Conservation (phyloP, 1,140 invertebrate genomes). For the Ectropis grisescens region DNA sequence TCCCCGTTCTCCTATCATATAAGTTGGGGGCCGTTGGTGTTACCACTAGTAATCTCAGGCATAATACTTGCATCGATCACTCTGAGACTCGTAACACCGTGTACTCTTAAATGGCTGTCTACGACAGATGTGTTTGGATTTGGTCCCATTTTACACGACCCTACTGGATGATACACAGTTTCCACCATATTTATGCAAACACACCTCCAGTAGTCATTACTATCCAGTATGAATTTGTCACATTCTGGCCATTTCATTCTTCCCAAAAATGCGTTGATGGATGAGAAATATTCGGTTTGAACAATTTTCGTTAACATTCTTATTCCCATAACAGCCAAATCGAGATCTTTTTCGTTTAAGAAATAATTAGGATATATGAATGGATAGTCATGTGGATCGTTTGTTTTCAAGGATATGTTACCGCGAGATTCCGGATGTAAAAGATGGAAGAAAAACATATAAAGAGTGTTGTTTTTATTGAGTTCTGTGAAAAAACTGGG, state of each 20-base stretch:
- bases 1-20: slow-evolving; percentile 85
- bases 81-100: slow-evolving; percentile 74
- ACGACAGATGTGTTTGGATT: slow-evolving; percentile 71
- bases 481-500: slow-evolving; percentile 39
- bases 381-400: slow-evolving; percentile 71
- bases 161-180: slow-evolving; percentile 78
- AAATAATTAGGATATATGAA: slow-evolving; percentile 86
- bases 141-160: slow-evolving; percentile 84
- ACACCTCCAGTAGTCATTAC: slow-evolving; percentile 77
- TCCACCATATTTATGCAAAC: slow-evolving; percentile 70
- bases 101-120: slow-evolving; percentile 76
- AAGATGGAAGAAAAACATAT: slow-evolving; percentile 43
- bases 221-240: slow-evolving; percentile 53
- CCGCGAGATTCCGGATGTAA: slow-evolving; percentile 69
- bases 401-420: slow-evolving; percentile 48
- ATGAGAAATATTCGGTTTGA: slow-evolving; percentile 50
- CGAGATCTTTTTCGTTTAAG: slow-evolving; percentile 77
- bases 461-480: slow-evolving; percentile 45
- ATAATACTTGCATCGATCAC: slow-evolving; percentile 85
- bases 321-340: slow-evolving; percentile 73
- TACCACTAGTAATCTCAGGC: slow-evolving; percentile 78
- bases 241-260: slow-evolving; percentile 56
- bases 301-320: slow-evolving; percentile 41
- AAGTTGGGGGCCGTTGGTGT: slow-evolving; percentile 81
- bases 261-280: slow-evolving; percentile 48